Evolutionary conservation across 2,888 invertebrate species (phyloP).

Genomic region (Mamestra brassicae): DNA sequence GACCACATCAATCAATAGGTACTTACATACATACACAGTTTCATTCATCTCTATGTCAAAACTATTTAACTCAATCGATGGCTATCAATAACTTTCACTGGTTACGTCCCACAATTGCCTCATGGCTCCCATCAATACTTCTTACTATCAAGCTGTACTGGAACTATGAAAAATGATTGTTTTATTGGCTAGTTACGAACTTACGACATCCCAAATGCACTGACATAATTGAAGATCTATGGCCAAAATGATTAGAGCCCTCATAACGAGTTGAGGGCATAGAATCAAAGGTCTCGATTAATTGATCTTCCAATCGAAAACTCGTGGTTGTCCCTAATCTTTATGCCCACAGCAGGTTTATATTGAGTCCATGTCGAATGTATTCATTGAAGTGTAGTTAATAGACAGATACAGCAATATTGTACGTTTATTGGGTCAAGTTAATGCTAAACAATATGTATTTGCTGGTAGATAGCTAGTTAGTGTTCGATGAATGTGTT

Average conservation of each 20-base stretch:
- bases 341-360: constrained; percentile 42
- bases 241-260: constrained; percentile 62
- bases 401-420: constrained; percentile 34
- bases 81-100: constrained; percentile 69
- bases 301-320: constrained; percentile 58
- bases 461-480: constrained; percentile 23
- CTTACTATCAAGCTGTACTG: constrained; percentile 43
- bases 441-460: constrained; percentile 53
- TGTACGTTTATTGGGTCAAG: constrained; percentile 62
- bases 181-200: constrained; percentile 74
- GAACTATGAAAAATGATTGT: constrained; percentile 72
- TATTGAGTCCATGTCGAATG: constrained; percentile 52
- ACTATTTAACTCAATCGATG: constrained; percentile 53
- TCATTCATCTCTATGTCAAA: constrained; percentile 47
- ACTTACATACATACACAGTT: constrained; percentile 11
- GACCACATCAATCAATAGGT: constrained; percentile 1
- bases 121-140: constrained; percentile 47
- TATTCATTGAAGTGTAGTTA: constrained; percentile 56
- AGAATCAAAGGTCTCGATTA: constrained; percentile 58
- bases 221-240: constrained; percentile 69
- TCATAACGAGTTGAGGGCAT: constrained; percentile 54
- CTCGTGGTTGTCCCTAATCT: constrained; percentile 68
- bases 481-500: constrained; percentile 55
- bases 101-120: constrained; percentile 60
- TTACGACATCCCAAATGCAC: constrained; percentile 71